These are phyloP conservation scores for Equus przewalskii DNA, from an alignment of 2,113 vertebrate genomes.

Conservation along the genomic window DNA sequence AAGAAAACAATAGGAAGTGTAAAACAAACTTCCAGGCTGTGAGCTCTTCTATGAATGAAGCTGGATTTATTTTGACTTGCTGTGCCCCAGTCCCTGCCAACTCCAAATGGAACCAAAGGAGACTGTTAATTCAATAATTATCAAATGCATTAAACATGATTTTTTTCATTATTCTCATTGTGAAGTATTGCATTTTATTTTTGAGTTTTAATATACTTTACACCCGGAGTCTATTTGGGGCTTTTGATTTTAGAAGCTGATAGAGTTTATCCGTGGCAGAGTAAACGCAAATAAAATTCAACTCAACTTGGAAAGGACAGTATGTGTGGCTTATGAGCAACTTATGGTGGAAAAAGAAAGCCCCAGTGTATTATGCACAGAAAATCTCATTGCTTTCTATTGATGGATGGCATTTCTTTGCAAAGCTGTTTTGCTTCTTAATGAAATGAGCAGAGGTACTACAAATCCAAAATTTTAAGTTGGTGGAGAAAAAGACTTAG, in stretches of 20 bases:
- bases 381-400: constrained; percentile 60
- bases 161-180: constrained; percentile 44
- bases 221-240: neutral
- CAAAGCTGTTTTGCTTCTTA: constrained; percentile 62
- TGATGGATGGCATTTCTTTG: constrained; percentile 59
- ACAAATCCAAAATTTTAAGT: constrained; percentile 57
- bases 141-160: neutral
- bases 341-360: constrained; percentile 32
- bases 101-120: neutral
- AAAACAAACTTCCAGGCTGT: neutral
- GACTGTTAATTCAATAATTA: constrained; percentile 47
- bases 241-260: constrained; percentile 63
- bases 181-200: constrained; percentile 39
- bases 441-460: constrained; percentile 41
- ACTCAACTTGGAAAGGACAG: constrained; percentile 23
- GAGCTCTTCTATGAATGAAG: neutral
- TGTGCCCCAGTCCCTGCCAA: neutral
- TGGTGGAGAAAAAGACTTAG: neutral
- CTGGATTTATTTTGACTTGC: neutral
- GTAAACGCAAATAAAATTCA: constrained; percentile 58
- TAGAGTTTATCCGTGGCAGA: constrained; percentile 34
- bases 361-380: neutral
- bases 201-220: constrained; percentile 66
- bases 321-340: constrained; percentile 25
- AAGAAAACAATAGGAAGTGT: neutral